phyloP scores from a whole-genome alignment of 2,888 invertebrate genomes.

The Rhagonycha lutea region DNA sequence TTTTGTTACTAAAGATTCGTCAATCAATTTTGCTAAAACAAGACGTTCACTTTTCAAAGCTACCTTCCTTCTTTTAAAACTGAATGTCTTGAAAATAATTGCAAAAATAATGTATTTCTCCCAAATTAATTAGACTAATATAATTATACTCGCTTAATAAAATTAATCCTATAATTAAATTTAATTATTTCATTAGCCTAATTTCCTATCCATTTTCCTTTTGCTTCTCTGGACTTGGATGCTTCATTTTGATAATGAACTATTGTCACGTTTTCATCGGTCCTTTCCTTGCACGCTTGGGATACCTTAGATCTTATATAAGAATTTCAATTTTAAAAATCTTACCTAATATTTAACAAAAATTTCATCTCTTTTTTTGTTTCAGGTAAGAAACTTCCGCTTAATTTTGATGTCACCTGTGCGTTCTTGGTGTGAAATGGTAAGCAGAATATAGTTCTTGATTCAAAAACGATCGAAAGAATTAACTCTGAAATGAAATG shows the following conservation, averaged over 20 bases:
- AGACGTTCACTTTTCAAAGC: constrained; percentile 7
- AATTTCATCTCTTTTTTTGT: background rate
- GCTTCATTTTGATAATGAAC: constrained; percentile 32
- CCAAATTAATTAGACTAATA: constrained; percentile 25
- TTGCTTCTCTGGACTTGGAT: constrained; percentile 4
- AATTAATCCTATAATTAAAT: constrained; percentile 30
- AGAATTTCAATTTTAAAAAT: constrained; percentile 19
- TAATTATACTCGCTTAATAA: constrained; percentile 24
- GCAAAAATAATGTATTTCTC: constrained; percentile 8
- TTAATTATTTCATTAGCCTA: constrained; percentile 31
- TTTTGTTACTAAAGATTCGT: background rate
- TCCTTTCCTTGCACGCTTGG: constrained; percentile 16
- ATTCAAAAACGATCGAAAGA: no score
- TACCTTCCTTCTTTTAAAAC: background rate
- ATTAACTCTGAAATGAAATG: no score
- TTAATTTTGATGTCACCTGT: background rate
- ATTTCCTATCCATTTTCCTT: constrained; percentile 15
- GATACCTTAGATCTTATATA: constrained; percentile 15
- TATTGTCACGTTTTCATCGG: constrained; percentile 30
- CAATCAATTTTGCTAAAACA: constrained; percentile 13
- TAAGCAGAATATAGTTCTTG: background rate
- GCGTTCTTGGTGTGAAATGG: background rate
- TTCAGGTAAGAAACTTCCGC: background rate
- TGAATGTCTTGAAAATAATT: background rate
- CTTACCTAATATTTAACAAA: background rate